A percentile compares a stretch with the other conserved stretches of the same genome.
These are phyloP conservation scores for Odiellus spinosus DNA, from an alignment of 2,888 invertebrate genomes.

Conservation along the genomic window DNA sequence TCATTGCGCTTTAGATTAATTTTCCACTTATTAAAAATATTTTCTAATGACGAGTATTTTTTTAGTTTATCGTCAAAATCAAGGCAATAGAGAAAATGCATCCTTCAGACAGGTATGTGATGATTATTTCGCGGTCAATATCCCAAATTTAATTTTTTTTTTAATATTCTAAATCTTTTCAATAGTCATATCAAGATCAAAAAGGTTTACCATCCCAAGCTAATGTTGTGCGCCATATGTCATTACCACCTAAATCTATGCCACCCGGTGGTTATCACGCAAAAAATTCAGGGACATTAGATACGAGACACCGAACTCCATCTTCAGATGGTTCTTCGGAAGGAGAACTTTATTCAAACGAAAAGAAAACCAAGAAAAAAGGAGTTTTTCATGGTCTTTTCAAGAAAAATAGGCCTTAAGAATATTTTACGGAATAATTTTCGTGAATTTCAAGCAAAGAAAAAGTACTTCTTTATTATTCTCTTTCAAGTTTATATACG, in stretches of 20 bases:
- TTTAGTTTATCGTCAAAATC: no score
- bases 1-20: neutral
- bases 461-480: no score
- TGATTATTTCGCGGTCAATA: no score
- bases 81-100: no score
- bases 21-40: neutral
- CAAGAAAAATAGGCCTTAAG: slow-evolving; percentile 23
- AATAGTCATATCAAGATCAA: neutral
- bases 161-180: no score
- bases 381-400: slow-evolving; percentile 26
- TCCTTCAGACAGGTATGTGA: no score
- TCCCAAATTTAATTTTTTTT: no score
- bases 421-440: no score
- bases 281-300: slow-evolving; percentile 9
- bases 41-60: no score
- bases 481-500: no score
- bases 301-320: slow-evolving; percentile 9
- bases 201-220: neutral
- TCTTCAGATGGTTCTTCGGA: slow-evolving; percentile 18
- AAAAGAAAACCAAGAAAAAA: slow-evolving; percentile 24
- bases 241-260: slow-evolving; percentile 16
- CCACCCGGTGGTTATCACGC: slow-evolving; percentile 7
- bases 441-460: no score
- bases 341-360: slow-evolving; percentile 12
- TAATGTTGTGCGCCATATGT: slow-evolving; percentile 13